Conservation (phyloP, 2,888 invertebrate genomes). For the Monochamus alternatus region DNA sequence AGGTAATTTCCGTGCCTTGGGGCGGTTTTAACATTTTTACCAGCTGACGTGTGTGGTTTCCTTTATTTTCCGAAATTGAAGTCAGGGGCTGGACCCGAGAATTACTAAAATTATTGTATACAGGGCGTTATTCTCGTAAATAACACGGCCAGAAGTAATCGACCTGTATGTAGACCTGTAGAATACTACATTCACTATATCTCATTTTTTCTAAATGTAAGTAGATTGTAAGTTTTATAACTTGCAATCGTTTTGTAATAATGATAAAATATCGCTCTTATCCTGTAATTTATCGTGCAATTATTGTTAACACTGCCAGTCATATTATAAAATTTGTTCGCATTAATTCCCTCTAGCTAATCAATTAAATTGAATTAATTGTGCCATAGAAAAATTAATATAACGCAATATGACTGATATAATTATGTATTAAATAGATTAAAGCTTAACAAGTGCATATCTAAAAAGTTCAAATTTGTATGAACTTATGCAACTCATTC, state of each 20-base stretch:
- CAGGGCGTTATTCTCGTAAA: too few species aligned
- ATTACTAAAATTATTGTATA: too few species aligned
- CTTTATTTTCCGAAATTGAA: constrained; percentile 11
- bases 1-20: constrained; percentile 11
- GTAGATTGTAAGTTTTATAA: too few species aligned
- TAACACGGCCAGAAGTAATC: too few species aligned
- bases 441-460: too few species aligned
- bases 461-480: too few species aligned
- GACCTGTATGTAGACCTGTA: too few species aligned
- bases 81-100: neutral
- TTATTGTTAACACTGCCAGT: neutral
- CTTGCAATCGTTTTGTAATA: neutral
- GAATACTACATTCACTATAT: too few species aligned
- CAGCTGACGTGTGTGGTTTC: constrained; percentile 14
- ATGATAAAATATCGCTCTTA: neutral
- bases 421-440: too few species aligned
- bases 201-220: too few species aligned
- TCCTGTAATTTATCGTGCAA: neutral
- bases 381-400: neutral
- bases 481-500: too few species aligned
- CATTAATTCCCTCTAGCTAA: neutral
- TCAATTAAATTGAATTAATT: neutral
- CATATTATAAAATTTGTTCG: constrained; percentile 15
- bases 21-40: constrained; percentile 19
- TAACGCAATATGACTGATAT: neutral